Percentiles rank a stretch among this genome's conserved stretches.
Conservation (phyloP, 2,888 invertebrate species). For the Proisotoma minuta region DNA sequence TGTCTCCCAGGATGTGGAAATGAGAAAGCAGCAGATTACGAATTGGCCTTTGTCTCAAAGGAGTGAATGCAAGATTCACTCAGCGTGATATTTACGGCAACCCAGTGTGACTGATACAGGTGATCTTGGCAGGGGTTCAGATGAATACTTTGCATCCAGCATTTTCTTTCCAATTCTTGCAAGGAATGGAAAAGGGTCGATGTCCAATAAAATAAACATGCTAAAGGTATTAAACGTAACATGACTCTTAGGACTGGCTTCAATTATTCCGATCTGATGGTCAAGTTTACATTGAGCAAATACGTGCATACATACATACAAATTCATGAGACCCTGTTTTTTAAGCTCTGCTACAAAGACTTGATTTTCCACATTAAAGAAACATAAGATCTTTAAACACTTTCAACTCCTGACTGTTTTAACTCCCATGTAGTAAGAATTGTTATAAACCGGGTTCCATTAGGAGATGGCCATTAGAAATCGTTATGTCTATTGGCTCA, state of each 20-base stretch:
- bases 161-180: neutral
- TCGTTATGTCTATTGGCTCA: no score
- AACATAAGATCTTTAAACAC: no score
- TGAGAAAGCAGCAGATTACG: constrained; percentile 45
- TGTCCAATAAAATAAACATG: neutral
- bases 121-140: constrained; percentile 40
- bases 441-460: no score
- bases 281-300: constrained; percentile 4
- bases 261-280: neutral
- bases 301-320: neutral
- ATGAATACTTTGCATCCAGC: constrained; percentile 28
- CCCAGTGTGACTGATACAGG: constrained; percentile 46
- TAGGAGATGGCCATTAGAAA: no score
- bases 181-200: neutral
- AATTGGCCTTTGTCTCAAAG: constrained; percentile 47
- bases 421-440: no score
- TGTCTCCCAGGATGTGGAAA: constrained; percentile 45
- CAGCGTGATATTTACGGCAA: constrained; percentile 48
- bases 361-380: no score
- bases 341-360: no score
- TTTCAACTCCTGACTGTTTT: neutral
- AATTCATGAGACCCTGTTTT: no score
- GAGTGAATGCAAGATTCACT: constrained; percentile 41
- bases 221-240: neutral
- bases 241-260: neutral